Evolutionary conservation across 2,888 invertebrate genomes (phyloP).

Genomic region (Taenaris catops): DNA sequence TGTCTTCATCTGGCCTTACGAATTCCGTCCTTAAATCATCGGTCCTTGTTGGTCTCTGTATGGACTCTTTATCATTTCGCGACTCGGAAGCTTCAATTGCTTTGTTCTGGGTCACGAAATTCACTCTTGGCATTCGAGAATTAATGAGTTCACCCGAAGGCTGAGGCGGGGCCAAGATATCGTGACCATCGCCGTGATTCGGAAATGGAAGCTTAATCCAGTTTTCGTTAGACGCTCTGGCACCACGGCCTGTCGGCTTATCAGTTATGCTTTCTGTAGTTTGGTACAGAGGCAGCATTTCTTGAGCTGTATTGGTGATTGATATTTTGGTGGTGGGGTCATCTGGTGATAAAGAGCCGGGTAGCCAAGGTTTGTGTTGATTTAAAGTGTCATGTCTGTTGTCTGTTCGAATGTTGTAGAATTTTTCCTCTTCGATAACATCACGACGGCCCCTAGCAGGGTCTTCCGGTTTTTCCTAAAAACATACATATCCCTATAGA

Average conservation of each 20-base stretch:
- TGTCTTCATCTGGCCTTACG: constrained; percentile 59
- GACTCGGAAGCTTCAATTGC: constrained; percentile 68
- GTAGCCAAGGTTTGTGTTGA: constrained; percentile 57
- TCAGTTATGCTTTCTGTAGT: constrained; percentile 69
- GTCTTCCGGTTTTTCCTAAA: constrained; percentile 45
- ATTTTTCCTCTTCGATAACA: constrained; percentile 71
- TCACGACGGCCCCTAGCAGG: constrained; percentile 56
- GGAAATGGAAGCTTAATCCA: constrained; percentile 82
- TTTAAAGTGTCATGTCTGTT: constrained; percentile 39
- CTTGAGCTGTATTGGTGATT: constrained; percentile 52
- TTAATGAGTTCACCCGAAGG: constrained; percentile 76
- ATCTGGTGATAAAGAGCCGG: constrained; percentile 55
- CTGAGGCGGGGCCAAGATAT: constrained; percentile 73
- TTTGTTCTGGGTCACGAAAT: constrained; percentile 83
- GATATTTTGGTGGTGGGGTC: constrained; percentile 65
- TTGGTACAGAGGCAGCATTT: constrained; percentile 46
- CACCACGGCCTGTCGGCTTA: constrained; percentile 79
- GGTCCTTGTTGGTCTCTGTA: constrained; percentile 59
- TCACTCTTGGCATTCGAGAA: constrained; percentile 82
- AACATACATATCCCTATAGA: constrained; percentile 4
- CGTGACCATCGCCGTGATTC: constrained; percentile 46
- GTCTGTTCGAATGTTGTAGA: constrained; percentile 53
- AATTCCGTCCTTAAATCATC: constrained; percentile 69
- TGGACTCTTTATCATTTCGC: constrained; percentile 68
- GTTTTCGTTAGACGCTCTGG: constrained; percentile 79